Percentiles rank a stretch among this genome's conserved stretches.
These are phyloP conservation scores for Tympanoctomys barrerae DNA, from an alignment of 2,797 vertebrate genomes.

Conservation along the genomic window DNA sequence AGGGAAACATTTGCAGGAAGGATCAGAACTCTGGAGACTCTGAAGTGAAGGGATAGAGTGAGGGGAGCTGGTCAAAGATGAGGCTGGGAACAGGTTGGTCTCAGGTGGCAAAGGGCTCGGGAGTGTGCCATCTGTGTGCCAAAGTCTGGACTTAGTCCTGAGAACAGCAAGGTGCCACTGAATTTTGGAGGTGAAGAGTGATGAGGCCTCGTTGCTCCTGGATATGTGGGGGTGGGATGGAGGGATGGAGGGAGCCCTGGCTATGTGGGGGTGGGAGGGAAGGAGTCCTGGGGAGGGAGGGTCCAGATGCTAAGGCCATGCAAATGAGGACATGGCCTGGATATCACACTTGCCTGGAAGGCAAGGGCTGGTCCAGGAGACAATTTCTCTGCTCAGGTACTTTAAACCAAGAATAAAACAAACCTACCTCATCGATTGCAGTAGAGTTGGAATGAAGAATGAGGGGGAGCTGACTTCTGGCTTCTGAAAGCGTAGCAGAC, in stretches of 20 bases:
- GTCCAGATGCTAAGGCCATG: neutral
- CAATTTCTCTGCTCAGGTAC: neutral
- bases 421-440: neutral
- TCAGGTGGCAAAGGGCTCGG: neutral
- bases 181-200: neutral
- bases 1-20: neutral
- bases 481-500: neutral
- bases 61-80: neutral
- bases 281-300: neutral
- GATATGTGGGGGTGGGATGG: neutral
- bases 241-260: neutral
- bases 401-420: neutral
- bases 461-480: neutral
- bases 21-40: neutral
- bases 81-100: neutral
- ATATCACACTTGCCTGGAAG: neutral
- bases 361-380: neutral
- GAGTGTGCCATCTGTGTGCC: neutral
- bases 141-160: neutral
- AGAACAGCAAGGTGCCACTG: neutral
- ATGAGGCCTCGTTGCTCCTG: neutral
- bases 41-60: neutral
- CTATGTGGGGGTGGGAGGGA: too few relatives aligned
- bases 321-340: neutral
- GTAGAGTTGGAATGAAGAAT: neutral